Evolutionary conservation across 2,888 invertebrate species (phyloP).

Genomic region (Chrysodeixis includens): DNA sequence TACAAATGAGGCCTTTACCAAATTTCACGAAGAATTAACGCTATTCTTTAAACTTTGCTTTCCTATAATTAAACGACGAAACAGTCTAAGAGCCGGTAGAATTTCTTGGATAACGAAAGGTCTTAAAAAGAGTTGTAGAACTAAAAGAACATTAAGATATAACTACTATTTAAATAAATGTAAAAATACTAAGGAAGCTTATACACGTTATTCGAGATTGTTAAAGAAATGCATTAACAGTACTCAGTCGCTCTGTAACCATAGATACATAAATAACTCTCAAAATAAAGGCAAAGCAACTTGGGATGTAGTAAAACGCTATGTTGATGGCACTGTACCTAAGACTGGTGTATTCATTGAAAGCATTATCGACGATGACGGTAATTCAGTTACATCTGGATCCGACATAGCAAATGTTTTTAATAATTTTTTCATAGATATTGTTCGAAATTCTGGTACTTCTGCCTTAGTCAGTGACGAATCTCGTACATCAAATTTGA

Average conservation of each 20-base stretch:
- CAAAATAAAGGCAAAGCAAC: conserved; percentile 17
- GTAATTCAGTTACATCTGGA: conserved; percentile 4
- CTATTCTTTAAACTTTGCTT: no score
- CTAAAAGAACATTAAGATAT: conserved; percentile 13
- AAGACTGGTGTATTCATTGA: conserved; percentile 9
- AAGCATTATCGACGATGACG: conserved; percentile 5
- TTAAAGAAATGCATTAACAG: conserved; percentile 14
- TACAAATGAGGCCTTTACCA: no score
- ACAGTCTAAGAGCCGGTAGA: no score
- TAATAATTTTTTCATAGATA: conserved; percentile 19
- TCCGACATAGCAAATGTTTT: conserved; percentile 12
- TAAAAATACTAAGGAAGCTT: conserved; percentile 4
- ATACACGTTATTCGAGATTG: background rate
- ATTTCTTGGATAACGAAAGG: conserved; percentile 16
- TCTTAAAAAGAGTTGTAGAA: conserved; percentile 6
- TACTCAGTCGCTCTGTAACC: background rate
- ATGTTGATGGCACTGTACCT: background rate
- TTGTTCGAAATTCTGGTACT: background rate
- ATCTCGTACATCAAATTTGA: background rate
- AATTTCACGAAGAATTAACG: no score
- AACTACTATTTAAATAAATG: conserved; percentile 11
- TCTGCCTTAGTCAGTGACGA: no score
- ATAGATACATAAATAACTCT: background rate
- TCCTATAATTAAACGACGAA: no score
- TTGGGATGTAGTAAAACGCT: conserved; percentile 18